Conservation (phyloP, 2,113 vertebrate species). For the Cyanoderma ruficeps region DNA sequence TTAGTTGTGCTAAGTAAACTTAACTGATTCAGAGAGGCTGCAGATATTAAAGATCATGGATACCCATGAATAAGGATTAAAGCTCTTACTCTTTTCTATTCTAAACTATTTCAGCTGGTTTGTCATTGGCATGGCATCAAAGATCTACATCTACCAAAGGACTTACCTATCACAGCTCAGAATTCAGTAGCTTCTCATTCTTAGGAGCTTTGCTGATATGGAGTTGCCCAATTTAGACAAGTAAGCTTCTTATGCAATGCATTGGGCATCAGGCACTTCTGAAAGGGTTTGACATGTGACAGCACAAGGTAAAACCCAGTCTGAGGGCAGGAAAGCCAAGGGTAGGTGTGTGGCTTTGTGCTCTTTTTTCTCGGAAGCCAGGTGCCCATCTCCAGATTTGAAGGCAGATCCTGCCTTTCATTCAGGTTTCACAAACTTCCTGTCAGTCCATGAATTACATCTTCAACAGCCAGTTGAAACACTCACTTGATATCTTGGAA, state of each 20-base stretch:
- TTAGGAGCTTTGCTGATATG: neutral
- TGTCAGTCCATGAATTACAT: neutral
- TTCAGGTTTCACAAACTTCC: neutral
- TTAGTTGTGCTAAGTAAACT: neutral
- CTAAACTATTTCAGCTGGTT: neutral
- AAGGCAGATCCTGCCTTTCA: neutral
- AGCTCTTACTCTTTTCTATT: neutral
- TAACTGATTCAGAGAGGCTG: neutral
- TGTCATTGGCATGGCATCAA: neutral
- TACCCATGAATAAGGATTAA: conserved; percentile 9
- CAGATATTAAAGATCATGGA: neutral
- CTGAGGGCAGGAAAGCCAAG: neutral
- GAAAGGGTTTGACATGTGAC: neutral
- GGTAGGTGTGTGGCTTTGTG: neutral
- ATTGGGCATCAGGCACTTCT: neutral
- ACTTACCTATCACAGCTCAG: neutral
- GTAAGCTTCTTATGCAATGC: neutral
- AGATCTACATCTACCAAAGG: neutral
- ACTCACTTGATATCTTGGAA: neutral
- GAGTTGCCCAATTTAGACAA: neutral
- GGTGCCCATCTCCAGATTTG: neutral
- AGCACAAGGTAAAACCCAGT: neutral
- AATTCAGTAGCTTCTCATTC: conserved; percentile 19
- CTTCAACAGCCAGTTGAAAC: neutral
- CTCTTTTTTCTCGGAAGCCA: neutral